Base-by-base conservation (phyloP, 2,113 vertebrate species). In the Tetrax tetrax region DNA sequence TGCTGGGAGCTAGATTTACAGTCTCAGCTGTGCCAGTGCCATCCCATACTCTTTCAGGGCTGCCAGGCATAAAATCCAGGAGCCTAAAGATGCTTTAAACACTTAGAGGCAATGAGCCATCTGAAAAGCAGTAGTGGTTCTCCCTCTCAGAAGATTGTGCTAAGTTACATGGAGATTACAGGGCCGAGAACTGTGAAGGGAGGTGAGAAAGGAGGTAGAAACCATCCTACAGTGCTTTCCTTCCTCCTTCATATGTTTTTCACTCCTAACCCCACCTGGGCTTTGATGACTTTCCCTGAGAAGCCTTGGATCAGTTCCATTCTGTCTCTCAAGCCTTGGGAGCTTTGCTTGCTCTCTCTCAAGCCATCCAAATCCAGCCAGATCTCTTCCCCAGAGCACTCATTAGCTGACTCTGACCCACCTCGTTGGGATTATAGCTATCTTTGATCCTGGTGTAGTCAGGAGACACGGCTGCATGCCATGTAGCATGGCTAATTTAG, bases 271-370 rank as follows among this genome's bases (percentile, higher is more conserved):
- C 37, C 28, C 12, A 66, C 27, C 17, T 3, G 4, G 27, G 16
- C 41, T 87, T 69, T 0, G 2, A 23, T 29, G n/a, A 59, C 56
- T 69, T 89, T 86, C 25, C 12, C 17, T 20, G 12, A 35, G 35
- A 91, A 41, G 9, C 37, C 29, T 60, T 3, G 0, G 23, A 25
- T 60, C 2, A 0, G 29, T 35, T 22, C 28, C 41, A 13, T 37
- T 60, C 18, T 75, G 28, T 17, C 16, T 60, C 65, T 56, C 50
- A 45, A 48, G 48, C 45, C 47, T 47, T 22, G 16, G 54, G 77
- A 83, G 17, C 23, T 81, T 51, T 43, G 27, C 87, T 81, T 81
- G 16, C 54, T 66, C 31, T 81, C 69, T 43, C 18, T 35, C 27
- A 65, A 70, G 74, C 74, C 33, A 61, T 60, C 38, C 41, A 65